Percentiles rank a stretch among this genome's conserved stretches.
phyloP scores from a whole-genome alignment of 2,888 invertebrate genomes.

The Eristalis intricaria region DNA sequence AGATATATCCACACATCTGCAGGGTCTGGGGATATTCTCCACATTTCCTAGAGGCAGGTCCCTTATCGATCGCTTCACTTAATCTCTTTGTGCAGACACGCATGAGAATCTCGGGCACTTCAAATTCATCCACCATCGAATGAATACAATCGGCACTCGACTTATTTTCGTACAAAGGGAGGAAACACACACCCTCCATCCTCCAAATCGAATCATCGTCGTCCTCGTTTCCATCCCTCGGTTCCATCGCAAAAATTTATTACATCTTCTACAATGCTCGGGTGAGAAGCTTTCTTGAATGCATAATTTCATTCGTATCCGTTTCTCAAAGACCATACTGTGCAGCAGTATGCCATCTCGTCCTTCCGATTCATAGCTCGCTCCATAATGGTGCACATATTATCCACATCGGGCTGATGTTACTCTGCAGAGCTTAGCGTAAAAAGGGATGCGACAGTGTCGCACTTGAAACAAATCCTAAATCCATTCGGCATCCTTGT shows the following conservation, averaged over 20 bases:
- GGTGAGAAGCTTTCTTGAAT: conserved; percentile 27
- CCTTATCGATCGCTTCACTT: background rate
- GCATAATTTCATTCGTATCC: conserved; percentile 41
- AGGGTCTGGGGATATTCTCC: background rate
- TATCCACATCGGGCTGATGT: conserved; percentile 48
- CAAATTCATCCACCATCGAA: background rate
- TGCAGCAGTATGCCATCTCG: conserved; percentile 1
- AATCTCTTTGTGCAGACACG: background rate
- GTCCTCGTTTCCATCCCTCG: background rate
- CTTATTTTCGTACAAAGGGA: background rate
- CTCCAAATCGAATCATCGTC: conserved; percentile 1
- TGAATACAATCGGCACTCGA: background rate
- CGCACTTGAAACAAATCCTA: conserved; percentile 67
- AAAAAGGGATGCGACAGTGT: conserved; percentile 67
- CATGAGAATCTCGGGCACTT: background rate
- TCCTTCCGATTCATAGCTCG: conserved; percentile 39
- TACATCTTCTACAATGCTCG: background rate
- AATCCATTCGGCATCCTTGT: conserved; percentile 61
- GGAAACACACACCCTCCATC: background rate
- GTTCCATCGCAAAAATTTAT: background rate
- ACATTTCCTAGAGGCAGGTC: background rate
- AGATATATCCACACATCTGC: too few relatives aligned
- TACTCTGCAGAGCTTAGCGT: conserved; percentile 56
- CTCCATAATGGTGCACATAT: conserved; percentile 46
- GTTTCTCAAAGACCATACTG: conserved; percentile 15